Conservation (phyloP, 2,113 vertebrate species). For the Cromileptes altivelis region DNA sequence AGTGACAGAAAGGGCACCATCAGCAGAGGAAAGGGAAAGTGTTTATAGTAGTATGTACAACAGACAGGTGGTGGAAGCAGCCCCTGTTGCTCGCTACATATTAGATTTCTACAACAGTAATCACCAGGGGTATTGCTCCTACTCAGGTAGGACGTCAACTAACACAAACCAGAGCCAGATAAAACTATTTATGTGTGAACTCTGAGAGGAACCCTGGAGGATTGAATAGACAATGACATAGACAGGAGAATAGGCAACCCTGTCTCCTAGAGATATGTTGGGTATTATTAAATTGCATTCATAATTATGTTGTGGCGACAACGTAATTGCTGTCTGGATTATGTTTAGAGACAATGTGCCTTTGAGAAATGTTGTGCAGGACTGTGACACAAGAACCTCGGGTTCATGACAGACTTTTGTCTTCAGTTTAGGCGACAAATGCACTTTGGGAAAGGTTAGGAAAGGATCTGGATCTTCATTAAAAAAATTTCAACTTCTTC, state of each 20-base stretch:
- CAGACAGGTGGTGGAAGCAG: not conserved
- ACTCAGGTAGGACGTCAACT: not conserved
- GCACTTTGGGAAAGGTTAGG: too few species aligned
- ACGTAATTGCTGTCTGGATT: too few species aligned
- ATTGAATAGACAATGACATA: not conserved
- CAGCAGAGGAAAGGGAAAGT: not conserved
- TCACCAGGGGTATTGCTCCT: not conserved
- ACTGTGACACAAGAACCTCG: too few species aligned
- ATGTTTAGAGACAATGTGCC: too few species aligned
- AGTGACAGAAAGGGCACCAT: not conserved
- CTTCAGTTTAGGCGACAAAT: too few species aligned
- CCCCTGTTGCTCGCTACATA: not conserved
- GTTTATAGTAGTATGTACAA: not conserved
- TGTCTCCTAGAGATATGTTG: too few species aligned
- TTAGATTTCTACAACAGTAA: not conserved
- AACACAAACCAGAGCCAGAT: slow-evolving; percentile 6
- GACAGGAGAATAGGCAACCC: not conserved
- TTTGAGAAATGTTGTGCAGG: too few species aligned
- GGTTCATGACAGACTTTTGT: too few species aligned
- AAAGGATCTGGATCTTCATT: too few species aligned
- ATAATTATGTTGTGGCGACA: too few species aligned
- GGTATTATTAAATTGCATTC: too few species aligned
- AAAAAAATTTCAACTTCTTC: not conserved
- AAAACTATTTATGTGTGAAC: not conserved
- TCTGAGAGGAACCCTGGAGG: not conserved